Base-by-base conservation (phyloP, 2,888 invertebrate species). In the Andricus curvator region DNA sequence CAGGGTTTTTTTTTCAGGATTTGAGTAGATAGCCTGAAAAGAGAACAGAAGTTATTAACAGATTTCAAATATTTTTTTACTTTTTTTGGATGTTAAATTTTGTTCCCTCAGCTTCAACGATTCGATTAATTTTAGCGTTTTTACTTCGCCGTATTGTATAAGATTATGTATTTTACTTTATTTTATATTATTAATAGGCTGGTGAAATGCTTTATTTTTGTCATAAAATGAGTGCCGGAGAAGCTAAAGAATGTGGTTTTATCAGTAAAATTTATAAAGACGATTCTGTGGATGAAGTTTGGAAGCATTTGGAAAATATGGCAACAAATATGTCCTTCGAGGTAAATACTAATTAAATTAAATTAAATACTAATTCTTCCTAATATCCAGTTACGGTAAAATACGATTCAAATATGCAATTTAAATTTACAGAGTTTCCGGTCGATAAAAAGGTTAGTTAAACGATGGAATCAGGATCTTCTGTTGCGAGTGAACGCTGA, bases 231-330 rank as follows among this genome's bases (percentile, higher is more conserved):
- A 94, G 95, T 41, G 97, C 98, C 0, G 88, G 94, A 78, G 98
- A 98, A 93, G 99, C 99, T 0, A 93, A 95, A 76, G 93, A 95
- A 65, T 94, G 94, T 89, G 96, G 97, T 41, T 95, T 99, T 79
- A 95, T 99, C 0, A 96, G 97, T 17, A 95, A 96, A 89, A 93
- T 99, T 20, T 96, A 97, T 86, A 96, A 96, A 81, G 93, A 94
- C 62, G 93, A 94, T 33, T 94, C 95, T 77, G 92, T 97, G 78
- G 93, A 96, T 77, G 93, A 91, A 81, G 81, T 90, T 33, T 90
- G 88, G 90, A 29, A 33, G 29, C 79, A 88, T 80, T 76, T 90
- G 48, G 78, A 82, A 22, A 81, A 82, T 29, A 78, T 90, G 56
- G 82, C 86, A 41, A 56, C 51, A 56, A 62, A 81, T 33, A 83